These are phyloP conservation scores for Argyresthia albistria DNA, from an alignment of 2,888 invertebrate genomes.

Conservation along the genomic window DNA sequence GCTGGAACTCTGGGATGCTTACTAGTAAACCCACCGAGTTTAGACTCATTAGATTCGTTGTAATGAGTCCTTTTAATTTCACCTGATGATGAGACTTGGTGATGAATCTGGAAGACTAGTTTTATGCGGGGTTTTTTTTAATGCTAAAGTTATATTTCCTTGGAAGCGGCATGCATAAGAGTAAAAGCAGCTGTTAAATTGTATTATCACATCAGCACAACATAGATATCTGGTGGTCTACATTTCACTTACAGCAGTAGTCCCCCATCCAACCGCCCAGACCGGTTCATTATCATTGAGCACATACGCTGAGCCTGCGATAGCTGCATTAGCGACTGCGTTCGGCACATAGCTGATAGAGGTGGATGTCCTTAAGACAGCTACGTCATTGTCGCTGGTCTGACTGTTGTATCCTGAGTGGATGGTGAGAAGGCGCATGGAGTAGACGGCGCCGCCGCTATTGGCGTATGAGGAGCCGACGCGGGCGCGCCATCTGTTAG, in stretches of 20 bases:
- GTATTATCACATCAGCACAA: too few relatives aligned
- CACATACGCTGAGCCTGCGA: slow-evolving; percentile 21
- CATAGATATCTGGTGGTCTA: too few relatives aligned
- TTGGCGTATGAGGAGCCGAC: slow-evolving; percentile 29
- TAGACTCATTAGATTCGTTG: too few relatives aligned
- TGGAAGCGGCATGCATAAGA: too few relatives aligned
- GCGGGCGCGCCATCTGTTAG: slow-evolving; percentile 25
- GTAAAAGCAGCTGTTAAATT: too few relatives aligned
- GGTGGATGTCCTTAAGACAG: slow-evolving; percentile 26
- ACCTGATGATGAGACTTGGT: too few relatives aligned
- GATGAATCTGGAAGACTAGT: too few relatives aligned
- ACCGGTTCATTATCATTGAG: slow-evolving; percentile 22
- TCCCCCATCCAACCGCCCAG: slow-evolving; percentile 29
- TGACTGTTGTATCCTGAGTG: slow-evolving; percentile 31
- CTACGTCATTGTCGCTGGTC: slow-evolving; percentile 31
- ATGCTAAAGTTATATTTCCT: too few relatives aligned
- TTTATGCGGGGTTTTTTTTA: too few relatives aligned
- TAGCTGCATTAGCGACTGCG: slow-evolving; percentile 15
- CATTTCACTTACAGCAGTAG: slow-evolving; percentile 19
- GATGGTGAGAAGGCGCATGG: slow-evolving; percentile 13
- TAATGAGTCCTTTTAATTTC: too few relatives aligned
- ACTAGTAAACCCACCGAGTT: too few relatives aligned
- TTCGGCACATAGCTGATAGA: slow-evolving; percentile 19
- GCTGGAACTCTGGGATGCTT: too few relatives aligned
- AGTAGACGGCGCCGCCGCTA: slow-evolving; percentile 27